Evolutionary conservation across 2,888 invertebrate species (phyloP).

Genomic region (Dione vanillae): DNA sequence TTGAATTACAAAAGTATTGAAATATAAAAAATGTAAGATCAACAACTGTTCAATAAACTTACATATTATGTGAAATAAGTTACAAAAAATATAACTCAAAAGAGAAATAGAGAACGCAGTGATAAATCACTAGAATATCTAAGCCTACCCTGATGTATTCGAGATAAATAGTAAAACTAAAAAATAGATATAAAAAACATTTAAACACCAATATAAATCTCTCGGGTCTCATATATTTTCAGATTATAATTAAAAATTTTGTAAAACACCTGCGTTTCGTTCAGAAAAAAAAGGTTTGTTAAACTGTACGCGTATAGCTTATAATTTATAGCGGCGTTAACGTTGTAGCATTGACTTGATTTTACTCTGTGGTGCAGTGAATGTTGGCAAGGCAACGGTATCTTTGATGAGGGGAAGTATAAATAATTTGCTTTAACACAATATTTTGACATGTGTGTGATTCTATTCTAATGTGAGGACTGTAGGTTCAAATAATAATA

Average conservation of each 20-base stretch:
- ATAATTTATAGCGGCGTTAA: constrained; percentile 2
- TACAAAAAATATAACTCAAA: no score
- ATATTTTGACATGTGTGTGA: constrained; percentile 6
- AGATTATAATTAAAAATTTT: constrained; percentile 14
- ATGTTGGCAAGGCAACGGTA: neutral
- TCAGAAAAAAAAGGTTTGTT: constrained; percentile 21
- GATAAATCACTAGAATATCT: no score
- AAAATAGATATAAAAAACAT: no score
- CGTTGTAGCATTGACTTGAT: neutral
- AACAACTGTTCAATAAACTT: no score
- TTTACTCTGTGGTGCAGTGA: neutral
- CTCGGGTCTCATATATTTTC: neutral
- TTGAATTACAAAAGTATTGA: no score
- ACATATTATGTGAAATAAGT: no score
- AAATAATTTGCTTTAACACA: neutral
- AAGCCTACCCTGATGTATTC: no score
- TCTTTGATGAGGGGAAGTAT: neutral
- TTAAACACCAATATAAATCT: neutral
- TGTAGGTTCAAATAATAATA: neutral
- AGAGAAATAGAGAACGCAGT: no score
- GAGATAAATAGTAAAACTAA: no score
- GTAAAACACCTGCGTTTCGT: constrained; percentile 2
- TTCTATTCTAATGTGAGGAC: neutral
- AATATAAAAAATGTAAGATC: no score
- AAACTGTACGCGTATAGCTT: neutral